phyloP scores from a whole-genome alignment of 2,113 vertebrate genomes.

The Psilopsiagon aurifrons region DNA sequence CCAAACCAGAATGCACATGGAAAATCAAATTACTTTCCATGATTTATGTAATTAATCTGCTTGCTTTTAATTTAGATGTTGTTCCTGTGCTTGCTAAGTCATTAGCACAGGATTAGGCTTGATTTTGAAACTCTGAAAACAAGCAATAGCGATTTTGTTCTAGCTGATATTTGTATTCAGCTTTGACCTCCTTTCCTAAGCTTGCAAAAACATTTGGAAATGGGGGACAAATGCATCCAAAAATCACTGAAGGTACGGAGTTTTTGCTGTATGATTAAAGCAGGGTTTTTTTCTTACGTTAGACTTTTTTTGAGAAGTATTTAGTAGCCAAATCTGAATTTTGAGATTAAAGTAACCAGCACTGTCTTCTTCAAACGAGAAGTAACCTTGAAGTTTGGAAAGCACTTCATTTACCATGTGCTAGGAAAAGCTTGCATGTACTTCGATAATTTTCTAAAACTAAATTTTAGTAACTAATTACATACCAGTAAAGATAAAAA shows the following conservation, averaged over 20 bases:
- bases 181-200: not conserved
- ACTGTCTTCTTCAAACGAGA: constrained; percentile 36
- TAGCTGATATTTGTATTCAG: not conserved
- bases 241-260: not conserved
- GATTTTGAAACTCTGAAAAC: constrained; percentile 17
- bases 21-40: constrained; percentile 22
- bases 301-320: not conserved
- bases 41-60: constrained; percentile 44
- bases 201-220: not conserved
- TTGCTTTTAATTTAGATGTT: constrained; percentile 52
- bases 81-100: constrained; percentile 35
- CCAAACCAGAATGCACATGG: not conserved
- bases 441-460: constrained; percentile 64
- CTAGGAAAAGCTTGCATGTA: constrained; percentile 54
- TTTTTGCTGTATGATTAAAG: not conserved
- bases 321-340: not conserved
- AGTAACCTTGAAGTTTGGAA: constrained; percentile 12
- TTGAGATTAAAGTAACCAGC: constrained; percentile 54
- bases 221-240: not conserved
- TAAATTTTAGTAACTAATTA: constrained; percentile 66
- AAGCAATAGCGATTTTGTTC: not conserved
- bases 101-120: constrained; percentile 36
- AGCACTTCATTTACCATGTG: constrained; percentile 24
- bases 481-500: constrained; percentile 57
- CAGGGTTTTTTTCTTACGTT: not conserved